Evolutionary conservation across 2,797 vertebrate genomes (phyloP), one percentile per base, ranked within the genome.

Genomic region (Bovichtus variegatus): DNA sequence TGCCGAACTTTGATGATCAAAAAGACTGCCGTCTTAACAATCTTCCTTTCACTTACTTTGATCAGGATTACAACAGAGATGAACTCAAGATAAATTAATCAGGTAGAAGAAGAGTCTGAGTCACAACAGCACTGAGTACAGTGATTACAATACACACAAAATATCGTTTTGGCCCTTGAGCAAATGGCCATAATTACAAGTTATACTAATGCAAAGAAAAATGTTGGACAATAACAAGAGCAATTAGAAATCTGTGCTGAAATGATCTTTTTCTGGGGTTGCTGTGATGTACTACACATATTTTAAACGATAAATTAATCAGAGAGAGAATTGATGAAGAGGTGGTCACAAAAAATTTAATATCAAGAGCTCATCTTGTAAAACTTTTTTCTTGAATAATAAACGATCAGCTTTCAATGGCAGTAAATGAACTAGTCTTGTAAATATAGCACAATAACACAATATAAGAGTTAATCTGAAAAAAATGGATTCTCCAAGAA

Each of bases 11-110:
- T 34, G 2, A 13, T 70, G 10, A 59, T 60, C 21, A 58, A 57
- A 84, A 38, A 70, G 15, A 53, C 2, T 23, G 16, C n/a, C 49
- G 31, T 64, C 60, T 76, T 15, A 36, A 19, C 8, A 19, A 18
- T 50, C 31, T 19, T 43, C 89, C 87, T 90, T 85, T 92, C 12
- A 81, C 82, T 89, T 78, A 11, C 25, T 31, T 73, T 80, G 55
- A 78, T 80, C 75, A 59, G 63, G 49, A 79, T 87, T 84, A 79
- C 63, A 80, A 55, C 78, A 87, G 75, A 87, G 69, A 47, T 83
- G 71, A 62, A 85, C 76, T 83, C 74, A 71, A 92, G 87, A 93
- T 92, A 92, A 92, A 67, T 77, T 83, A 83, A 90, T 91, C 84
- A 84, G 78, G 47, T 65, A 71, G 47, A 71, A 46, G 76, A 76